Conservation (phyloP, 1,140 invertebrate genomes). For the Drosophila busckii region DNA sequence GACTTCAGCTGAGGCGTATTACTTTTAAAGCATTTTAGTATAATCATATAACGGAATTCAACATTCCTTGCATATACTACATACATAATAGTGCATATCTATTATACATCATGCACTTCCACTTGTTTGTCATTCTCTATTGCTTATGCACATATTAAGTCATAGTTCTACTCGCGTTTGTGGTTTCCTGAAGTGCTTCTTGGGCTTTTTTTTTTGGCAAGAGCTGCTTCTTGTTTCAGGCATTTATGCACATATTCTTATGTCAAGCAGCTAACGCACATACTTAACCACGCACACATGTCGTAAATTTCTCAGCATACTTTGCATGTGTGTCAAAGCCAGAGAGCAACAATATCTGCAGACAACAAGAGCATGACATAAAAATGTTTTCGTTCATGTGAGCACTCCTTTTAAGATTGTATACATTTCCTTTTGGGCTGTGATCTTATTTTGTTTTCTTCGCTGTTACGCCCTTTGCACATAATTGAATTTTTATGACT, state of each 20-base stretch:
- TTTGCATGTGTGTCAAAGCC: slow-evolving; percentile 63
- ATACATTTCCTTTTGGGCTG: slow-evolving; percentile 33
- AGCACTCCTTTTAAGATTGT: slow-evolving; percentile 4
- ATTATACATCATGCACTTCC: not conserved
- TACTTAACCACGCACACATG: not conserved
- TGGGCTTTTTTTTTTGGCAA: slow-evolving; percentile 46
- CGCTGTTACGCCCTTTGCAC: slow-evolving; percentile 28
- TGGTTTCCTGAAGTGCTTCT: slow-evolving; percentile 17
- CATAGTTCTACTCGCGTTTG: slow-evolving; percentile 14
- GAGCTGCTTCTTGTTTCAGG: slow-evolving; percentile 32
- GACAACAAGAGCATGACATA: too few species aligned
- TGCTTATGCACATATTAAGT: slow-evolving; percentile 42
- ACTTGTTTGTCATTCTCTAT: slow-evolving; percentile 8
- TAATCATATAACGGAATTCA: too few species aligned
- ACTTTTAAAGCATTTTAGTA: too few species aligned
- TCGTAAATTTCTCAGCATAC: slow-evolving; percentile 6
- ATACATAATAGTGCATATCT: too few species aligned
- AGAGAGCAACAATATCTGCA: slow-evolving; percentile 10
- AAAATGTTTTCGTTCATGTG: slow-evolving; percentile 36
- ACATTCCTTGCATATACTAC: too few species aligned
- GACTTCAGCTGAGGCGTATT: too few species aligned
- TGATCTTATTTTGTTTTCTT: slow-evolving; percentile 24
- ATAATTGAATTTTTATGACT: slow-evolving; percentile 70
- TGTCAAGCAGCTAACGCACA: slow-evolving; percentile 16
- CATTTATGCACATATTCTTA: slow-evolving; percentile 28